A percentile compares a stretch with the other conserved stretches of the same genome.
phyloP scores from a whole-genome alignment of 2,888 invertebrate species.

The Ectobius pallidus region DNA sequence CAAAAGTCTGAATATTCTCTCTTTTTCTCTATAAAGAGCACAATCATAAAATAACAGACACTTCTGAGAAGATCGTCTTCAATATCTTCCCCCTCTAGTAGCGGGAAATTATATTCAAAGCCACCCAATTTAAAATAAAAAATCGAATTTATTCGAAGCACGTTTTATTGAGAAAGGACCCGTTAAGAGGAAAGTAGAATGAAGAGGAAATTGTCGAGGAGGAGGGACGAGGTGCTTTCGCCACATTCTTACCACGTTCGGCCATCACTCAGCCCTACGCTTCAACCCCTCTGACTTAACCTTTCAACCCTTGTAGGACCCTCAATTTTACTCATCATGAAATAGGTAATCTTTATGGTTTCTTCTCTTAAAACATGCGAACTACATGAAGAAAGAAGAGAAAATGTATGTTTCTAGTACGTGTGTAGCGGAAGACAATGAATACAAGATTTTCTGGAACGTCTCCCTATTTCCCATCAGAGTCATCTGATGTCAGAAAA shows the following conservation, averaged over 20 bases:
- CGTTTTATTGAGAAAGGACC: slow-evolving; percentile 35
- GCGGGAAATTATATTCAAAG: slow-evolving; percentile 5
- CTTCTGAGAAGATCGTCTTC: too few relatives aligned
- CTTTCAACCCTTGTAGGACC: slow-evolving; percentile 27
- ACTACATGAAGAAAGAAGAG: too few relatives aligned
- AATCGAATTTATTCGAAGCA: slow-evolving; percentile 36
- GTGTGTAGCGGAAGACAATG: slow-evolving; percentile 27
- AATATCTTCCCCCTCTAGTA: too few relatives aligned
- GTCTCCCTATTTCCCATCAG: not conserved
- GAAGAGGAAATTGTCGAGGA: slow-evolving; percentile 50
- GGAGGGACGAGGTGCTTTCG: slow-evolving; percentile 45
- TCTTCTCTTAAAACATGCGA: not conserved
- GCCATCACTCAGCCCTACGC: slow-evolving; percentile 38
- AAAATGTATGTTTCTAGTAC: slow-evolving; percentile 5
- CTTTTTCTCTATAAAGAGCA: too few relatives aligned
- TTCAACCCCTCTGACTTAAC: slow-evolving; percentile 12
- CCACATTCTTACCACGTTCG: slow-evolving; percentile 44
- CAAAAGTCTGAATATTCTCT: too few relatives aligned
- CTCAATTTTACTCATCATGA: slow-evolving; percentile 33
- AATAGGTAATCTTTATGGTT: slow-evolving; percentile 16
- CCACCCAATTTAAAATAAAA: slow-evolving; percentile 25
- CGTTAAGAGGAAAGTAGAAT: slow-evolving; percentile 42
- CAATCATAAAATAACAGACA: too few relatives aligned
- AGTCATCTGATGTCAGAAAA: slow-evolving; percentile 17
- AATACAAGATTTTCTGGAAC: not conserved